These are phyloP conservation scores for Platyscapa corneri DNA, from an alignment of 1,140 invertebrate genomes.

Conservation along the genomic window DNA sequence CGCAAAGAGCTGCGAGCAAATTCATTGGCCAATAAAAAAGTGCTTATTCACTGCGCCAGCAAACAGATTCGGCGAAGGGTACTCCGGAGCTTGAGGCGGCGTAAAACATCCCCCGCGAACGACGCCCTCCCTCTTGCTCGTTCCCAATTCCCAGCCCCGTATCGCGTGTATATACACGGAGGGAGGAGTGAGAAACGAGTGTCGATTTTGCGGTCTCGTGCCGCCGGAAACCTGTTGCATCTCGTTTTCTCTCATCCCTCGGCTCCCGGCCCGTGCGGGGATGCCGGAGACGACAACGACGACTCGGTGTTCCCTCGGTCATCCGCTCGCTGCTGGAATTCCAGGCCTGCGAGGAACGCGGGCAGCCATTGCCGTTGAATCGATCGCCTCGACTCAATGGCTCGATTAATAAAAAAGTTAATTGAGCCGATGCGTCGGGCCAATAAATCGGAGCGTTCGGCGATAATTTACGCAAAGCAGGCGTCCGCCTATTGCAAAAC, in stretches of 20 bases:
- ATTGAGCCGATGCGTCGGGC: too few species aligned
- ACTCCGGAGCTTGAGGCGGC: not conserved
- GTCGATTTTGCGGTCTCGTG: constrained; percentile 25
- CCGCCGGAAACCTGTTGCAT: constrained; percentile 38
- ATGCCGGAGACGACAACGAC: not conserved
- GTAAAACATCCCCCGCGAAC: constrained; percentile 1
- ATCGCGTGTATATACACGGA: not conserved
- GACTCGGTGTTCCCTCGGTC: not conserved
- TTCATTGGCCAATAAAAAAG: not conserved
- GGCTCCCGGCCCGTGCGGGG: not conserved
- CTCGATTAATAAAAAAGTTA: too few species aligned
- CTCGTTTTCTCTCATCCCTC: constrained; percentile 14
- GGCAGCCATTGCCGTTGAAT: too few species aligned
- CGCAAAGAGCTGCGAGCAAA: not conserved
- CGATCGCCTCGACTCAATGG: too few species aligned
- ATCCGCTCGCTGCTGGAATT: not conserved
- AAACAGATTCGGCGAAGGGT: not conserved
- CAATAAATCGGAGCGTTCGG: too few species aligned
- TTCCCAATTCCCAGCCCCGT: too few species aligned
- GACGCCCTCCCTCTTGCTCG: not conserved
- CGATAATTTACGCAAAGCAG: not conserved
- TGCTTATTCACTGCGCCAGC: not conserved
- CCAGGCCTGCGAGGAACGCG: not conserved
- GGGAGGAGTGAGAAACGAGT: not conserved
- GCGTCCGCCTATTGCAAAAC: too few species aligned